Evolutionary conservation across 2,888 invertebrate species (phyloP), one percentile per base, ranked within the genome.

Genomic region (Eilema caniola): DNA sequence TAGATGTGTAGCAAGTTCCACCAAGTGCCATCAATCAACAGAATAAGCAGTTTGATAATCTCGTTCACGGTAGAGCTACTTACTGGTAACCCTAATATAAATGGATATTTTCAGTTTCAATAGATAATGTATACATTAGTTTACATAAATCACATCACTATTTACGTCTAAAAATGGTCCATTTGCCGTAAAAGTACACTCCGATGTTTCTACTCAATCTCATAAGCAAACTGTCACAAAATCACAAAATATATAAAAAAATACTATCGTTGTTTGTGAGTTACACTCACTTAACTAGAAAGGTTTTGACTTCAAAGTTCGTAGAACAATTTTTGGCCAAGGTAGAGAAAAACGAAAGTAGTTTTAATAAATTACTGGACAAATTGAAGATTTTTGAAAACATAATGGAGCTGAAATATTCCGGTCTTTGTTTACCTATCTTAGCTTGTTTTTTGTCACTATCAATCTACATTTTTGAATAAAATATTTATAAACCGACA

Each of bases 171-270:
- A 47, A 47, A 47, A 20, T 47, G 20, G 53, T 53, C n/a, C 53
- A 10, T 53, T n/a, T 53, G 5, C 53, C 10, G 53, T 53, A n/a
- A 53, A 53, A 53, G 53, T 53, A n/a, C n/a, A 53, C n/a, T 53
- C 10, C 53, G n/a, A 10, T 53, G 53, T 53, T 53, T 53, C 47
- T 2, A 53, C 20, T 8, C 53, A 53, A 53, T 53, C 53, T 53
- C 53, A 53, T 53, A 53, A 53, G n/a, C 53, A 2, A 53, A 53
- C 53, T 53, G 53, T 53, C 53, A n/a, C 53, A 53, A 53, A 53
- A 53, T 53, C 53, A n/a, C 53, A 53, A 53, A 53, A 53, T n/a
- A 20, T 53, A 47, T n/a, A n/a, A 53, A 53, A 33, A n/a, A 53
- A 53, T 53, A 47, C 53, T n/a, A n/a, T 53, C 47, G 20, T 7